Base-by-base conservation (phyloP, 2,797 vertebrate genomes). In the Linurgus olivaceus region DNA sequence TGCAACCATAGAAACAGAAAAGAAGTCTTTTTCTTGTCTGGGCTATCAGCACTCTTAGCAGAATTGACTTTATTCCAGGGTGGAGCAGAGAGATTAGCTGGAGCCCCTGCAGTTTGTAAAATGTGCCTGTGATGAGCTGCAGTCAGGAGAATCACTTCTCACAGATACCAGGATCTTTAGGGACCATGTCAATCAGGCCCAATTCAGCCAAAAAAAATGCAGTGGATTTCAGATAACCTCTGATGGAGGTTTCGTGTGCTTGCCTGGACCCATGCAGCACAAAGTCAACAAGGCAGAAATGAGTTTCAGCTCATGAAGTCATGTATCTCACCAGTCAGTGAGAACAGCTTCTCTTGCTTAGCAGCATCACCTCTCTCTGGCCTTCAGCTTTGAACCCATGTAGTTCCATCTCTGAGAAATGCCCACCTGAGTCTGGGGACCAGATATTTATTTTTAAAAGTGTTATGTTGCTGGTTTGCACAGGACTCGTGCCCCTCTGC, bases 11-110 rank as follows among this genome's bases (percentile, higher is more conserved):
- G 82, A 96, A 94, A 97, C 96, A 92, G 86, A 91, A 97, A 97
- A 91, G 91, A 62, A 78, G 91, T 95, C 96, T 96, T 98, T 98
- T 98, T 98, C 97, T 96, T 96, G 96, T 97, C 93, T 18, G 47
- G 82, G 94, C 95, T 96, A 91, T 91, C 82, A 94, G 65, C 88
- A 93, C 83, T 97, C 97, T 93, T 92, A 84, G 54, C 62, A 85
- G 50, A 88, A 77, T 90, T 90, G 73, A 72, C 51, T 91, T 79
- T 94, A 74, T 84, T 71, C 79, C n/a, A 33, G 88, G 78, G 48
- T 66, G 65, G 63, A 86, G 48, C 68, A 92, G 80, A 54, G 33
- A 55, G 70, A 87, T 90, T 42, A 86, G 35, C 55, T 62, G 55
- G 74, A 82, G 71, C 79, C 94, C 84, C 81, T 88, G 84, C 73